Evolutionary conservation across 1,140 invertebrate species (phyloP), one percentile per base, ranked within the genome.

Genomic region (Hyphantria cunea): DNA sequence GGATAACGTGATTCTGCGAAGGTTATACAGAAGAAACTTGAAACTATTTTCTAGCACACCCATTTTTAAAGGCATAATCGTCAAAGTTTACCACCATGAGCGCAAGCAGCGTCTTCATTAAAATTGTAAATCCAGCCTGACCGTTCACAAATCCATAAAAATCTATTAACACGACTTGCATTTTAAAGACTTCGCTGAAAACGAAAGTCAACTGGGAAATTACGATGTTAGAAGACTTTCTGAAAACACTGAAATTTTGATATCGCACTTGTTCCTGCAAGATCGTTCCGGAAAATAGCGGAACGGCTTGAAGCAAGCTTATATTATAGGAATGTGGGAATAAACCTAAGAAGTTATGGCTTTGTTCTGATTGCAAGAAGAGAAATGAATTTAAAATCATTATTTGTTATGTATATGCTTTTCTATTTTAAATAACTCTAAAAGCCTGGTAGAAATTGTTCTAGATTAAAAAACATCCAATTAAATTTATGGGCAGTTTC

Each of bases 191-290:
- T 13, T 17, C 14, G 45, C 15, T 33, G 45, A 58, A 55, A 47
- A 49, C 15, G 39, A 61, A 10, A 51, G 58, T 44, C 58, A 51
- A 44, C 47, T 61, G 58, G 58, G 58, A 61, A 61, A 61, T 61
- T 51, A 51, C 48, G 8, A 6, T 14, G 12, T 6, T 13, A 48
- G 34, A 25, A 33, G 52, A 39, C 55, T 37, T 49, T 48, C 55
- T 45, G 45, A 34, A 49, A 49, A 39, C 55, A 44, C 49, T 61
- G 58, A 61, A 61, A 61, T 51, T 61, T 61, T 61, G 58, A 58
- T 58, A 58, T 15, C 14, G 17, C 45, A 39, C 32, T 25, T 37
- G 12, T 49, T 32, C 45, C n/a, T 15, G 48, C 47, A 33, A 58
- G 44, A 49, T 58, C 48, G 55, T 31, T 34, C 33, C 31, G 47